Base-by-base conservation (phyloP, 2,113 vertebrate species). In the Otolemur garnettii region DNA sequence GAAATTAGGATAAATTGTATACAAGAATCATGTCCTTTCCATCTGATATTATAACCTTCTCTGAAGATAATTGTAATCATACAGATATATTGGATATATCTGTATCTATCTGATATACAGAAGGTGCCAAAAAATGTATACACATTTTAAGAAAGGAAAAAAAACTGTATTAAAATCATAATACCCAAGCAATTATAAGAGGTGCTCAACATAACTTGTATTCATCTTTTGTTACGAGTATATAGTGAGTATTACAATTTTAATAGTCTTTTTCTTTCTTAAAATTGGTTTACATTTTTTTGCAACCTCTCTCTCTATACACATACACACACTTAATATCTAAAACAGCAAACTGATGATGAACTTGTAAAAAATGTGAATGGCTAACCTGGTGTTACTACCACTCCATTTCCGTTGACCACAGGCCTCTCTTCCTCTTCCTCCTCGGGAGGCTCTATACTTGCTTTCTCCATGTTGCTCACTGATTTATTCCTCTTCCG, bases 401-500 rank as follows among this genome's bases (percentile, higher is more conserved):
- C 98, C 12, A 98, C 97, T 0, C 99, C 99, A 90, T 99, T 99
- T 97, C 99, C 99, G 38, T 99, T 99, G 98, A 99, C 98, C 64
- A 99, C 98, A 90, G 99, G 98, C 96, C 98, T 99, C 98, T 99
- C 99, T 97, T 99, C 99, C 97, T 99, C 99, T 91, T 99, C 99
- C 84, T 99, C 99, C 97, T 99, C 99, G 0, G 99, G 99, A 62
- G 99, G 99, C 94, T 99, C 99, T 95, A 99, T 98, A 97, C 99
- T 99, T 60, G 99, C 99, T 98, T 99, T 99, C 97, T 99, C 99
- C 99, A 99, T 99, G 98, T 99, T 99, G 99, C 99, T 99, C 97
- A 99, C 99, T 50, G 99, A 99, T 95, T 99, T 99, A 98, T 99
- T 99, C 93, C 99, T 99, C 97, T 99, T 99, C 93, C 99, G 99